Evolutionary conservation across 2,113 vertebrate species (phyloP), one percentile per base, ranked within the genome.

Genomic region (Nyctereutes procyonoides): DNA sequence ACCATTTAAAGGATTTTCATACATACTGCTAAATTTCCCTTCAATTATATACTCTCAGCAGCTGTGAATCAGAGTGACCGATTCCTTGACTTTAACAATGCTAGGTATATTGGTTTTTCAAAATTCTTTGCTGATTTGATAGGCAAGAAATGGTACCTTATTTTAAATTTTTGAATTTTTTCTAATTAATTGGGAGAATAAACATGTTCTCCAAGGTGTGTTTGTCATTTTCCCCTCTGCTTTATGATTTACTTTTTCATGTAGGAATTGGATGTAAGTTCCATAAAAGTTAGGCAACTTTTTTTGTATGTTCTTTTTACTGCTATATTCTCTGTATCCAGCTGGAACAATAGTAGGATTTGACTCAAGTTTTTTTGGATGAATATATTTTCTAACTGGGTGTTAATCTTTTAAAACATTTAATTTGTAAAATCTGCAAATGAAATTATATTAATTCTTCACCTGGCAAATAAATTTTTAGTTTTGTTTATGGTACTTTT

Each of bases 71-170:
- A 63, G 20, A 63, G 24, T n/a, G n/a, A 19, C 51, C 43, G 58
- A 35, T 32, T 26, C 16, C 56, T 28, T 88, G 26, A 84, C 69
- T 83, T 55, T 80, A n/a, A 90, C 9, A 79, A 48, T 38, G 19
- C 53, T 56, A 38, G 53, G 24, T 48, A 53, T 28, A 58, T 0
- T 51, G 35, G 48, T 26, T 67, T 93, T 58, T 76, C 24, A 95
- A 90, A 77, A 90, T 90, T 60, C 48, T 90, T 80, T 90, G 48
- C 48, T 30, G 74, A 84, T 79, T 69, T 88, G 63, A 58, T 79
- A 88, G 14, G 28, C 93, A 35, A 74, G 60, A 97, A 84, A 73
- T 85, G 3, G 30, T 73, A 63, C 5, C 28, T 96, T 53, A 38
- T n/a, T 30, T 85, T 53, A 65, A 90, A 92, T 30, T 77, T 43